Evolutionary conservation across 2,888 invertebrate species (phyloP), one percentile per base, ranked within the genome.

Genomic region (Chydorus sphaericus): DNA sequence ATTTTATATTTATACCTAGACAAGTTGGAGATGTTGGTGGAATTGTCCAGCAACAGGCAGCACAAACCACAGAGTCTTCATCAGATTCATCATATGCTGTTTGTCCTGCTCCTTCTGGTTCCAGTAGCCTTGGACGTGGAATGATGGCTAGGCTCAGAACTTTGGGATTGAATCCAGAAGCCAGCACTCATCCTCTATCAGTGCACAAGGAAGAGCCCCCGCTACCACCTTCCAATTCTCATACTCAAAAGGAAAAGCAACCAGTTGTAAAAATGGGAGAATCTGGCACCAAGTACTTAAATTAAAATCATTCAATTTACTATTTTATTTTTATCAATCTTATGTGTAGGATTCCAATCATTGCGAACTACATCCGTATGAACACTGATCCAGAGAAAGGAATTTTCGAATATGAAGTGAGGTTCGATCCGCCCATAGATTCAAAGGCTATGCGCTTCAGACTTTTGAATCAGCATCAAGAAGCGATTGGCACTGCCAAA

Each of bases 401-500:
- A 1, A 79, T 91, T 0, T 90, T 76, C 63, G 84, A 87, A 64
- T 93, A 93, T 65, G 83, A 86, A 66, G 87, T 93, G 0, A 73
- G 73, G 55, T 92, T 81, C 66, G 67, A 71, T 4, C 93, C 93
- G 0, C 73, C 77, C 1, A 75, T 89, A 29, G 92, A 92, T 65
- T 79, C 82, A 1, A 77, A 73, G 60, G 71, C 73, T 38, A 68
- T 85, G 55, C 72, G 87, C 64, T 77, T 73, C 63, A 78, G 72
- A 63, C 62, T 80, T n/a, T 63, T 83, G 1, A 75, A 75, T 63
- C 71, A 80, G 59, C 80, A 83, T 61, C 70, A 71, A 11, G 70
- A 76, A 0, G 69, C 75, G 23, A 74, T 88, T 58, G 82, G 82
- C 10, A 76, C 79, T 0, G 14, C 81, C 77, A 69, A 81, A 80